phyloP scores from a whole-genome alignment of 1,140 invertebrate species.

The Heliothis virescens region DNA sequence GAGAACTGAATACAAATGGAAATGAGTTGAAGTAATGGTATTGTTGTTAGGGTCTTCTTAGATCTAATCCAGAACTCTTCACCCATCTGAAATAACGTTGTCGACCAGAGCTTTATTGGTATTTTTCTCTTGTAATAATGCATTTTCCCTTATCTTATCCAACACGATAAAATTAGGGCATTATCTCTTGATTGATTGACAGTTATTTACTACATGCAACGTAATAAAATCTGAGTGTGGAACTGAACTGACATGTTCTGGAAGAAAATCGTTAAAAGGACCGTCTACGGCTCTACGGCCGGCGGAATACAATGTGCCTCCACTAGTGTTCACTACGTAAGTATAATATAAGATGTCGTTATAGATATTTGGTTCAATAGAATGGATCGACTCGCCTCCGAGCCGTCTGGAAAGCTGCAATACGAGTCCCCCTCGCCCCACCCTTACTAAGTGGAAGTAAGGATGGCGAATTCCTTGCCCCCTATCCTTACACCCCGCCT shows the following conservation, averaged over 20 bases:
- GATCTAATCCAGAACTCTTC: not conserved
- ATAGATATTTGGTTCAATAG: slow-evolving; percentile 42
- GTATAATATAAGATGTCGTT: slow-evolving; percentile 21
- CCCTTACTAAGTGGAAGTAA: slow-evolving; percentile 36
- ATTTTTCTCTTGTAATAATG: not conserved
- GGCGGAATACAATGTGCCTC: not conserved
- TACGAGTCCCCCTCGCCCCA: slow-evolving; percentile 40
- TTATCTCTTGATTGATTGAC: no score
- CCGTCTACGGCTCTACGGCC: not conserved
- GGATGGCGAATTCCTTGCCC: slow-evolving; percentile 45
- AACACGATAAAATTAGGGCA: not conserved
- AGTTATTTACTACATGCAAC: no score
- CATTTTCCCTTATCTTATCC: slow-evolving; percentile 23
- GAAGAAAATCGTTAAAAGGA: slow-evolving; percentile 23
- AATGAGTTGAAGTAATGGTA: not conserved
- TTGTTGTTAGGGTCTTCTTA: not conserved
- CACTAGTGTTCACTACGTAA: not conserved
- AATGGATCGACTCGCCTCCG: slow-evolving; percentile 47
- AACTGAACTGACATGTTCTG: not conserved
- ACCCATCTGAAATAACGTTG: no score
- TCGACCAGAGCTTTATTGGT: no score
- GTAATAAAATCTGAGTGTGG: slow-evolving; percentile 1
- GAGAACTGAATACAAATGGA: not conserved
- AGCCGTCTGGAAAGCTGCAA: slow-evolving; percentile 54
- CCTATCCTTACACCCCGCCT: slow-evolving; percentile 12